phyloP scores from a whole-genome alignment of 2,797 vertebrate species.

The Lagorchestes hirsutus region DNA sequence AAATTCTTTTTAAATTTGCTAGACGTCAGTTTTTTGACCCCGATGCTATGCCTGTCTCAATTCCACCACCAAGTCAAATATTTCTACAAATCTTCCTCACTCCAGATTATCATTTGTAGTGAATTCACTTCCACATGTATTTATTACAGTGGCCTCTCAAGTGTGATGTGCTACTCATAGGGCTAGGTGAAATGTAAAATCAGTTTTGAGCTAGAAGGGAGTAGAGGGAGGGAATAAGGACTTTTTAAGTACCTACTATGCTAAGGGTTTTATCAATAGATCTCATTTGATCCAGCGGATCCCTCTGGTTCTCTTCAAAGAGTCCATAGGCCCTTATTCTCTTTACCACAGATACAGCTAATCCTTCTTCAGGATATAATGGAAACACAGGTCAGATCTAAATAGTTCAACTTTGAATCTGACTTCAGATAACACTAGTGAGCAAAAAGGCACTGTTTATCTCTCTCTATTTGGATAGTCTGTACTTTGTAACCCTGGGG shows the following conservation, averaged over 20 bases:
- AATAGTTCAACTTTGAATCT: not conserved
- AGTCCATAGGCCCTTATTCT: not conserved
- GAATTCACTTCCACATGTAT: not conserved
- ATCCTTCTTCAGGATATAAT: not conserved
- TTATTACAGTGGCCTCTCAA: not conserved
- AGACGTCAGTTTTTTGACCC: conserved; percentile 23
- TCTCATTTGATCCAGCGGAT: not conserved
- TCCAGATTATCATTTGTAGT: not conserved
- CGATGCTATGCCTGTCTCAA: not conserved
- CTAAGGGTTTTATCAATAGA: not conserved
- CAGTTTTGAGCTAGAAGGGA: not conserved
- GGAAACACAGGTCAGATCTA: not conserved
- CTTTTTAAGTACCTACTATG: not conserved
- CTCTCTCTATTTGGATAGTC: conserved; percentile 66
- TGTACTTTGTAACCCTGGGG: conserved; percentile 69
- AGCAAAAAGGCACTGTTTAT: conserved; percentile 23
- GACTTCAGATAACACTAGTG: not conserved
- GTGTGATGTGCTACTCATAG: not conserved
- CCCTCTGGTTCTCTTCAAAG: not conserved
- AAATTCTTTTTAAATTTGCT: conserved; percentile 43
- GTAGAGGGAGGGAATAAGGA: not conserved
- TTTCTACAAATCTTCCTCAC: not conserved
- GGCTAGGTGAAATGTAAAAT: not conserved
- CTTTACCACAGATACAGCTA: not conserved
- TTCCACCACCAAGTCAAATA: not conserved